Percentiles rank a stretch among this genome's conserved stretches.
Conservation (phyloP, 2,113 vertebrate genomes). For the Notothenia rossii region DNA sequence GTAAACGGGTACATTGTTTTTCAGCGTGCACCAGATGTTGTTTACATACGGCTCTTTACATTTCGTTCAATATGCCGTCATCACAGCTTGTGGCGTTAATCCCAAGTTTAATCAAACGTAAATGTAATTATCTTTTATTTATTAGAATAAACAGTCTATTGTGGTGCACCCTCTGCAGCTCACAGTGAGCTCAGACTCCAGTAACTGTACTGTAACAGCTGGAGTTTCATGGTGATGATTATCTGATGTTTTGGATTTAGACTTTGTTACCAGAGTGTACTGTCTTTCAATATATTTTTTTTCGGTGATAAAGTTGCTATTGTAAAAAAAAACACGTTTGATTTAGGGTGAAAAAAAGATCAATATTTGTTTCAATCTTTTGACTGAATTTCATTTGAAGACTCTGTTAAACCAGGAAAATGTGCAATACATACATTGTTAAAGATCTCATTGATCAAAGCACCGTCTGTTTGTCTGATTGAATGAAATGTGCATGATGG, state of each 20-base stretch:
- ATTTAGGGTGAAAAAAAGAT: slow-evolving; percentile 4
- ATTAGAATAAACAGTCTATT: neutral
- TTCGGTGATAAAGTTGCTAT: neutral
- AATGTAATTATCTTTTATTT: slow-evolving; percentile 30
- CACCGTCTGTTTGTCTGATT: slow-evolving; percentile 46
- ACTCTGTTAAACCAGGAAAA: slow-evolving; percentile 29
- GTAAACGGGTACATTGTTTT: slow-evolving; percentile 2
- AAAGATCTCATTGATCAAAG: slow-evolving; percentile 22
- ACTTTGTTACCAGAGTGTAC: neutral
- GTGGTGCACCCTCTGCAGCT: slow-evolving; percentile 1
- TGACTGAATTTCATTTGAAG: slow-evolving; percentile 15
- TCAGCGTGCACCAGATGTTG: slow-evolving; percentile 33
- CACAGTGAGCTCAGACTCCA: slow-evolving; percentile 12
- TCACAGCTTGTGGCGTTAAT: slow-evolving; percentile 37
- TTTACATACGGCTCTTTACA: slow-evolving; percentile 31
- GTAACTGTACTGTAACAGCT: neutral
- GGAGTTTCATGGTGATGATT: neutral
- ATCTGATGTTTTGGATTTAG: neutral
- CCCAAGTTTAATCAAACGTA: slow-evolving; percentile 2
- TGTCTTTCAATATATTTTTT: slow-evolving; percentile 5
- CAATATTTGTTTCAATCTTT: slow-evolving; percentile 11
- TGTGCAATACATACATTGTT: slow-evolving; percentile 54
- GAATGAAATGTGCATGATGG: slow-evolving; percentile 53
- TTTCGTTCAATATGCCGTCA: slow-evolving; percentile 38
- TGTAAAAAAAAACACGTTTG: neutral